phyloP scores from a whole-genome alignment of 2,113 vertebrate genomes.

The Sinocyclocheilus maitianheensis region DNA sequence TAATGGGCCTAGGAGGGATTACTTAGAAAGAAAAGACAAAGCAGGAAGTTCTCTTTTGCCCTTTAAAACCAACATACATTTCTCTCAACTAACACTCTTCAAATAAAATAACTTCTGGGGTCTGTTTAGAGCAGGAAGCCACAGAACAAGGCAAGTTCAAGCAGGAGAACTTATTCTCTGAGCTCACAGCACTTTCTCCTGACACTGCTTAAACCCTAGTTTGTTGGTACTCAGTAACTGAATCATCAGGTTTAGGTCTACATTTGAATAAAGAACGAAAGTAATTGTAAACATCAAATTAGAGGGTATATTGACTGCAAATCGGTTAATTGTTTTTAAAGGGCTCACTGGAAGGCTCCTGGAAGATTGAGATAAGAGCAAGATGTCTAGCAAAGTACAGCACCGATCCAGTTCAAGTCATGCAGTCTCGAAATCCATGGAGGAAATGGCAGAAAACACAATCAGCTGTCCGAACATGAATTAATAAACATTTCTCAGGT shows the following conservation, averaged over 20 bases:
- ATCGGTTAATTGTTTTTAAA: constrained; percentile 20
- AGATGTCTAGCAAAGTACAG: background rate
- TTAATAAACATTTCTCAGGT: background rate
- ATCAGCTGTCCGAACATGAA: background rate
- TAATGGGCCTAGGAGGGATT: background rate
- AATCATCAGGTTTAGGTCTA: background rate
- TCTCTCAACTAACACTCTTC: background rate
- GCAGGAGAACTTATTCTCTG: background rate
- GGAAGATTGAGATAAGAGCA: constrained; percentile 30
- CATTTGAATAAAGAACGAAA: constrained; percentile 9
- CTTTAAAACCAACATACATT: background rate
- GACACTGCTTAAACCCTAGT: background rate
- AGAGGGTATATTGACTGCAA: constrained; percentile 15
- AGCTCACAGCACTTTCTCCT: background rate
- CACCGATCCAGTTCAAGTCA: background rate
- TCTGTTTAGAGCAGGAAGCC: background rate
- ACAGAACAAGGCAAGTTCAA: background rate
- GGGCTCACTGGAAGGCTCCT: constrained; percentile 18
- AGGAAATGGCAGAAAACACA: constrained; percentile 8
- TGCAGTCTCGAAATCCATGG: background rate
- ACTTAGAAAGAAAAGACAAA: constrained; percentile 15
- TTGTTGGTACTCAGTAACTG: background rate
- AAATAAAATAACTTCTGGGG: constrained; percentile 3
- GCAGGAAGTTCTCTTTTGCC: constrained; percentile 1
- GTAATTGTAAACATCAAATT: constrained; percentile 43